A percentile compares a stretch with the other conserved stretches of the same genome.
Conservation (phyloP, 1,140 invertebrate genomes). For the Achatina immaculata region DNA sequence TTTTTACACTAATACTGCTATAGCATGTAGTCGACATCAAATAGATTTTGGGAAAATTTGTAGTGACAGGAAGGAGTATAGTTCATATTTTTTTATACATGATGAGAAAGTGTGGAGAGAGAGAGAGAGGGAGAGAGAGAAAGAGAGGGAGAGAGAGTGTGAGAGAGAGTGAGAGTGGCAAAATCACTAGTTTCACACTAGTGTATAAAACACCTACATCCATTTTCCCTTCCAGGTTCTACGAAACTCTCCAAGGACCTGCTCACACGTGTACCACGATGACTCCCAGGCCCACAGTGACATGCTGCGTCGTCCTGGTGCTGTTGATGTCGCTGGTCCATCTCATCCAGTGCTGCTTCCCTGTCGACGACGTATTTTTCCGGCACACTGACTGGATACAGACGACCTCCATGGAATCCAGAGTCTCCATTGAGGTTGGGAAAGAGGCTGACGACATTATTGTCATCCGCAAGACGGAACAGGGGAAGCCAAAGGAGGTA, state of each 20-base stretch:
- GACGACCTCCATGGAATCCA: not conserved
- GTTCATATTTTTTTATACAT: too few relatives aligned
- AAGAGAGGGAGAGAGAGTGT: not conserved
- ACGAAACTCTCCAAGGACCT: too few relatives aligned
- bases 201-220: too few relatives aligned
- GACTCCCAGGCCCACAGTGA: not conserved
- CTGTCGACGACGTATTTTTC: not conserved
- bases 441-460: slow-evolving; percentile 5
- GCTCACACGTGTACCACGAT: not conserved
- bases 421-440: not conserved
- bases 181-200: not conserved
- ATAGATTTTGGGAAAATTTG: too few relatives aligned
- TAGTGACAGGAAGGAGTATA: too few relatives aligned
- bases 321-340: not conserved
- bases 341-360: not conserved
- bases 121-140: not conserved
- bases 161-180: not conserved
- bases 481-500: too few relatives aligned
- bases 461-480: too few relatives aligned
- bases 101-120: not conserved
- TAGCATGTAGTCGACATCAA: not conserved
- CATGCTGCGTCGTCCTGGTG: not conserved
- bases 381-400: not conserved
- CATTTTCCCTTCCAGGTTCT: too few relatives aligned
- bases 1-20: not conserved